These are phyloP conservation scores for Calameuta idolon DNA, from an alignment of 2,888 invertebrate species.

Conservation along the genomic window DNA sequence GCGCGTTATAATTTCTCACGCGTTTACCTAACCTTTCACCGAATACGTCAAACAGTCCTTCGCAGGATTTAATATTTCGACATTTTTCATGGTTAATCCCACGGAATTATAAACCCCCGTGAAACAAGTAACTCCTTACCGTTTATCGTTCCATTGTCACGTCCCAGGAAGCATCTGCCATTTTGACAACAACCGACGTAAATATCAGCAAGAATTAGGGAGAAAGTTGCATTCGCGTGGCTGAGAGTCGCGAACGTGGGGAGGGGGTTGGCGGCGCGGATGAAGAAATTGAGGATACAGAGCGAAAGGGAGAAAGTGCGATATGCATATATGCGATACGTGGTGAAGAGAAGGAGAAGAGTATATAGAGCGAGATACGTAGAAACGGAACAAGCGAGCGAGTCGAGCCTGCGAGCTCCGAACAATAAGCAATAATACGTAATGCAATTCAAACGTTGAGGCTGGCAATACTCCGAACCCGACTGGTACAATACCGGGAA, in stretches of 20 bases:
- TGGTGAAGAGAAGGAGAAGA: slow-evolving; percentile 21
- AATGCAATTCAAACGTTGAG: slow-evolving; percentile 63
- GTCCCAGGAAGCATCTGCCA: neutral
- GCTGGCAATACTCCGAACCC: slow-evolving; percentile 58
- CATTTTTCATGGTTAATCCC: neutral
- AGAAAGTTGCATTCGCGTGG: slow-evolving; percentile 33
- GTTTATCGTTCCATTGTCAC: neutral
- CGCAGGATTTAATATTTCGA: neutral
- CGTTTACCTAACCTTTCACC: neutral
- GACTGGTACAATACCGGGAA: slow-evolving; percentile 58
- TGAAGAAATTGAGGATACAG: neutral
- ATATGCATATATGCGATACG: slow-evolving; percentile 18
- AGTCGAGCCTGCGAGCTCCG: slow-evolving; percentile 47
- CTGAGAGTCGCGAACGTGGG: slow-evolving; percentile 20
- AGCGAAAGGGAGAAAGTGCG: slow-evolving; percentile 20
- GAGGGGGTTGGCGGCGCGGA: slow-evolving; percentile 13
- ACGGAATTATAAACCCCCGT: neutral
- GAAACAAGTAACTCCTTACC: slow-evolving; percentile 6
- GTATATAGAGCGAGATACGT: slow-evolving; percentile 29
- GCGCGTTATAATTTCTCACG: neutral
- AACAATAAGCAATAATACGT: slow-evolving; percentile 65
- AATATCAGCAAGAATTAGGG: slow-evolving; percentile 40
- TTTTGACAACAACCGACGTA: slow-evolving; percentile 35
- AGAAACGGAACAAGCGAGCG: slow-evolving; percentile 15
- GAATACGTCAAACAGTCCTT: neutral